Conservation (phyloP, 2,888 invertebrate species). For the Lasioglossum oenotherae region DNA sequence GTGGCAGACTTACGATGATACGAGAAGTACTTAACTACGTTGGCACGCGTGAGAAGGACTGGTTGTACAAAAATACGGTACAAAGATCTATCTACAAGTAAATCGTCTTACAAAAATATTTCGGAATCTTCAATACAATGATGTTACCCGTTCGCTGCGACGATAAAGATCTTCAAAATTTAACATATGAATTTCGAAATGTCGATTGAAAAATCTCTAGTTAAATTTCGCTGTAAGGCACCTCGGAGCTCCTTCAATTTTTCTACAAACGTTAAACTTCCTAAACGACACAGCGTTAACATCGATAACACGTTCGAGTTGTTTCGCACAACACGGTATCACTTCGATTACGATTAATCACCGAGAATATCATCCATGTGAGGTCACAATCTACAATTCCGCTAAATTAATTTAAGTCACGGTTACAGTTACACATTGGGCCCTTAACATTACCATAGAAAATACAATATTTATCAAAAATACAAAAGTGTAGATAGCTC, state of each 20-base stretch:
- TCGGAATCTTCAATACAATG: background rate
- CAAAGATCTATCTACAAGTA: slow-evolving; percentile 53
- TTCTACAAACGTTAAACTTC: slow-evolving; percentile 45
- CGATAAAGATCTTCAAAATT: background rate
- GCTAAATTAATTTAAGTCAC: slow-evolving; percentile 45
- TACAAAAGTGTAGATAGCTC: slow-evolving; percentile 20
- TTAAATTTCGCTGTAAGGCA: slow-evolving; percentile 73
- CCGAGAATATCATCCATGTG: slow-evolving; percentile 55
- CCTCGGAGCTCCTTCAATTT: slow-evolving; percentile 36
- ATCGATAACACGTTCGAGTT: slow-evolving; percentile 48
- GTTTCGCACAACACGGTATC: slow-evolving; percentile 42
- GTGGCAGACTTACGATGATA: slow-evolving; percentile 31
- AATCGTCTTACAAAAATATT: slow-evolving; percentile 44
- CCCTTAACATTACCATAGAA: slow-evolving; percentile 25
- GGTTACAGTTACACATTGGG: slow-evolving; percentile 12
- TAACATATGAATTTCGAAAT: slow-evolving; percentile 17
- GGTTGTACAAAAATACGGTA: slow-evolving; percentile 62
- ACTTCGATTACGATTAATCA: slow-evolving; percentile 53
- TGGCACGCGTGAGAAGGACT: slow-evolving; percentile 62
- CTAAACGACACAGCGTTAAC: slow-evolving; percentile 33
- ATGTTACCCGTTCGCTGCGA: background rate
- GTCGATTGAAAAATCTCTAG: background rate
- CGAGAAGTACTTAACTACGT: slow-evolving; percentile 45
- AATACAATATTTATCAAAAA: slow-evolving; percentile 47
- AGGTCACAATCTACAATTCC: slow-evolving; percentile 29